Conservation (phyloP, 2,888 invertebrate species). For the Macrosiphum euphorbiae region DNA sequence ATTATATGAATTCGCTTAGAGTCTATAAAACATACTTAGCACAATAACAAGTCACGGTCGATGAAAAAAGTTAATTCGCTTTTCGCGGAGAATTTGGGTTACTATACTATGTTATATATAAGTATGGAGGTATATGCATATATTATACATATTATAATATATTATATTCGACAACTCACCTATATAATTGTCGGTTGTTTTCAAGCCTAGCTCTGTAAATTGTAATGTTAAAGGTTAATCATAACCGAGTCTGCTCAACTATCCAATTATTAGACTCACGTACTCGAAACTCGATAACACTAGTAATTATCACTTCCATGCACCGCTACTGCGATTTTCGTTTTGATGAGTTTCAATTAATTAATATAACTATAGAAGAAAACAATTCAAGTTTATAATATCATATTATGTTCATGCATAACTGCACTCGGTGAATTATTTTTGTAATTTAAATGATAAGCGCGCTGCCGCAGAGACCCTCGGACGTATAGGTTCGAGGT, state of each 20-base stretch:
- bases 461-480: not conserved
- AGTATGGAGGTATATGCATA: too few species aligned
- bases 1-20: not conserved
- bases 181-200: not conserved
- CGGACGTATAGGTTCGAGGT: not conserved
- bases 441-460: not conserved
- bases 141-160: too few species aligned
- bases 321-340: not conserved
- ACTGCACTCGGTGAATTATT: not conserved
- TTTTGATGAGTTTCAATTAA: not conserved
- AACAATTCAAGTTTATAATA: not conserved
- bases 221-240: not conserved
- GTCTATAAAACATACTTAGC: not conserved
- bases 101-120: not conserved
- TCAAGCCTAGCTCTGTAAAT: not conserved
- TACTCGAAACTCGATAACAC: not conserved
- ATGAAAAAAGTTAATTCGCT: not conserved
- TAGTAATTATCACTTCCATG: not conserved
- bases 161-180: too few species aligned
- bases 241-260: not conserved
- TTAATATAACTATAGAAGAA: not conserved
- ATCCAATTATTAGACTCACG: not conserved
- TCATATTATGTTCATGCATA: not conserved
- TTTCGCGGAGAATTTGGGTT: not conserved
- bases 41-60: not conserved